Conservation (phyloP, 1,140 invertebrate species). For the Penaeus japonicus region DNA sequence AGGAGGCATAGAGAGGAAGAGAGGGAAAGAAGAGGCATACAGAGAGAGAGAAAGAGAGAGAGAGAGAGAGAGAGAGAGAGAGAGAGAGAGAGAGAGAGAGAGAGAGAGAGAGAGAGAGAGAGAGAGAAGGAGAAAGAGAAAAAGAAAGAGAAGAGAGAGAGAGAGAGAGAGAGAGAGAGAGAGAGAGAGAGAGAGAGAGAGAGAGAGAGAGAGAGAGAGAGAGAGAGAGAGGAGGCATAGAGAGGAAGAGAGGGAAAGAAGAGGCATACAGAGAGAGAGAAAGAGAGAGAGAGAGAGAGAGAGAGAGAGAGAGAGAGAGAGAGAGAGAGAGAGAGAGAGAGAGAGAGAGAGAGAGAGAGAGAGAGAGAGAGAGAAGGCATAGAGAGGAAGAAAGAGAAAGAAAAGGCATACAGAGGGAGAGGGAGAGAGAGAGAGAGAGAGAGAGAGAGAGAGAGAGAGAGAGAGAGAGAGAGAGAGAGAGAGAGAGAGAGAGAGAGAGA, state of each 20-base stretch:
- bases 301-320: not conserved
- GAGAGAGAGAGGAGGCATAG: not conserved
- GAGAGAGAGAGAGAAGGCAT: not conserved
- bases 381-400: not conserved
- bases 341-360: not conserved
- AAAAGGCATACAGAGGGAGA: not conserved
- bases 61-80: not conserved
- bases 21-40: too few species aligned
- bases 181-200: not conserved
- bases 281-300: not conserved
- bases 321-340: not conserved
- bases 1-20: too few species aligned
- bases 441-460: not conserved
- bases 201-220: not conserved
- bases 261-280: not conserved
- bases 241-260: too few species aligned
- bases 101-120: not conserved
- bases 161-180: not conserved
- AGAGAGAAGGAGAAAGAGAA: not conserved
- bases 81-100: not conserved
- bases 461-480: not conserved
- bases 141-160: not conserved
- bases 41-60: not conserved
- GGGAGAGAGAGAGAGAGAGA: not conserved
- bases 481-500: not conserved